A percentile compares a stretch with the other conserved stretches of the same genome.
phyloP scores from a whole-genome alignment of 2,797 vertebrate species.

The Iguana delicatissima region DNA sequence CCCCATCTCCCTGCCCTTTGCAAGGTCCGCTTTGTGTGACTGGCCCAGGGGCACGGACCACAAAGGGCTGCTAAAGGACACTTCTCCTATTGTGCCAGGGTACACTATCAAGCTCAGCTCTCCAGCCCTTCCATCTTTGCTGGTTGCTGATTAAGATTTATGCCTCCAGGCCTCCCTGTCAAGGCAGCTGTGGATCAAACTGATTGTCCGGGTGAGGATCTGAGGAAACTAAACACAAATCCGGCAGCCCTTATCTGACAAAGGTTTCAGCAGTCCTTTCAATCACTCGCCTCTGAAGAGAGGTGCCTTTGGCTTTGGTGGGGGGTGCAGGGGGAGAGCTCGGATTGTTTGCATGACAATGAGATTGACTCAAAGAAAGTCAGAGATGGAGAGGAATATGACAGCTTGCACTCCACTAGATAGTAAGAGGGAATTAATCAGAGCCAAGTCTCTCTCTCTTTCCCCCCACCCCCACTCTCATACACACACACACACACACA shows the following conservation, averaged over 20 bases:
- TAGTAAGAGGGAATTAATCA: neutral
- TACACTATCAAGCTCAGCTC: neutral
- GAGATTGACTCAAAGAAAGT: neutral
- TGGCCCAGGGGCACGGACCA: neutral
- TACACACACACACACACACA: neutral
- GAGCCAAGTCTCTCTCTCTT: neutral
- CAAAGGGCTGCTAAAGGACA: conserved; percentile 30
- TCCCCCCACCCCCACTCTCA: no score
- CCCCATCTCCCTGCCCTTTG: neutral
- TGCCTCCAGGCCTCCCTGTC: conserved; percentile 19
- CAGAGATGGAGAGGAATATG: neutral
- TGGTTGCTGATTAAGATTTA: conserved; percentile 46
- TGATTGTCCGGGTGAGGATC: conserved; percentile 26
- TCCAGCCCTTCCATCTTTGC: neutral
- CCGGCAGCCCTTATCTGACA: conserved; percentile 46
- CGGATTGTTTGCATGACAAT: conserved; percentile 17
- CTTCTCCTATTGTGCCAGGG: neutral
- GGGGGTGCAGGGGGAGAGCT: neutral
- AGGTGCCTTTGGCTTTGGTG: conserved; percentile 8
- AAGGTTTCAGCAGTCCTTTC: conserved; percentile 20
- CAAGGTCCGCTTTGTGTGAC: neutral
- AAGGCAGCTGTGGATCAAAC: conserved; percentile 18
- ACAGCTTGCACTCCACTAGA: neutral
- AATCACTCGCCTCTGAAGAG: conserved; percentile 30
- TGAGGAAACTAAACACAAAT: conserved; percentile 36